Base-by-base conservation (phyloP, 2,888 invertebrate genomes). In the Netelia fuscicornis region DNA sequence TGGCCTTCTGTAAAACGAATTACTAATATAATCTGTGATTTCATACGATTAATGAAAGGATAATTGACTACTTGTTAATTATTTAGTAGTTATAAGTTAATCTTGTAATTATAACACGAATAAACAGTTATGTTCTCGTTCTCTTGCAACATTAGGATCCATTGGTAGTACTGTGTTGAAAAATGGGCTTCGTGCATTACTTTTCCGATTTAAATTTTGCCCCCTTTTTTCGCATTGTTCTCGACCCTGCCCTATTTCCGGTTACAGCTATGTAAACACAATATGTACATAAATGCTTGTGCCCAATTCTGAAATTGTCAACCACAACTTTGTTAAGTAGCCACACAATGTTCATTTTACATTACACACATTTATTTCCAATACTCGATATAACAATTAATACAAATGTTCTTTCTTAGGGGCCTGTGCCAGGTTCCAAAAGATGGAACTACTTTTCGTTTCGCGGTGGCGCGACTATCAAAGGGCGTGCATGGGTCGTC, bases 11-110 rank as follows among this genome's bases (percentile, higher is more conserved):
- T 60, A 62, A 82, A 54, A 80, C 82, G 82, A 82, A 83, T 85
- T 82, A 76, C 70, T 82, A 74, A 79, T 76, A 25, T 84, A 76
- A 80, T 85, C 85, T 85, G 85, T 85, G 85, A 85, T 85, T 82
- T 83, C 81, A 81, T 54, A 64, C 80, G 79, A 82, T 74, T 85
- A 83, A 82, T 30, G 67, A 62, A 58, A 20, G 20, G 58, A 58
- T 30, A 81, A 81, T 86, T 79, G 60, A 79, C 25, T 76, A 48
- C 56, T 54, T 74, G 56, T 79, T 85, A 76, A 82, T 75, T 84
- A 79, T 79, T 82, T 77, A 13, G 75, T 82, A 67, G 78, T 79
- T 86, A 81, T 81, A 81, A 76, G 81, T 81, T 74, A 79, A 74
- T 67, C 81, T 81, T 86, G 81, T 84, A 81, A 84, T 84, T 75